Evolutionary conservation across 1,140 invertebrate genomes (phyloP).

Genomic region (Piezodorus guildinii): DNA sequence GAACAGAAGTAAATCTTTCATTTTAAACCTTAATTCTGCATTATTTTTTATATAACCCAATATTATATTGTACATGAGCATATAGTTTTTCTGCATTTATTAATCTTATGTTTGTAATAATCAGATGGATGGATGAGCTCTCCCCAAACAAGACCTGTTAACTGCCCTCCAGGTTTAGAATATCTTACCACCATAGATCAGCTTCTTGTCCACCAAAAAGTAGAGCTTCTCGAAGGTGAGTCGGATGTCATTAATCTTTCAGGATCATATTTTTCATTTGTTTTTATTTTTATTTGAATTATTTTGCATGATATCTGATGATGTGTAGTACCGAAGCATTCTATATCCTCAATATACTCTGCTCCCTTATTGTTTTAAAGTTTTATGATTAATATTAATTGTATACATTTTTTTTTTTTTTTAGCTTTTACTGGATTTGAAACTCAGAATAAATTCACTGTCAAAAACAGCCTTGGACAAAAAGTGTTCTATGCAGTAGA

Average conservation of each 20-base stretch:
- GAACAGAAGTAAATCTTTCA: no score
- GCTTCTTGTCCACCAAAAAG: conserved; percentile 76
- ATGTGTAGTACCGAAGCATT: no score
- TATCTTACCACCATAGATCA: conserved; percentile 85
- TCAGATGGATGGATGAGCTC: conserved; percentile 72
- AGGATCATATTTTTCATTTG: neutral
- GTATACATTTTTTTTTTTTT: conserved; percentile 28
- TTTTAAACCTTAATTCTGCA: no score
- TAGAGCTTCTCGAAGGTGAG: conserved; percentile 69
- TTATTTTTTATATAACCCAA: no score
- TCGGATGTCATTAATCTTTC: conserved; percentile 2
- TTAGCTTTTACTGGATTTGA: conserved; percentile 71
- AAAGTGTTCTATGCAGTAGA: conserved; percentile 76
- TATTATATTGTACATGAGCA: no score
- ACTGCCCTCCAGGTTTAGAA: conserved; percentile 82
- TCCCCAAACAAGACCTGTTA: conserved; percentile 51
- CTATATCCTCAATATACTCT: no score
- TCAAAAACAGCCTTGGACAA: conserved; percentile 65
- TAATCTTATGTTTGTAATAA: neutral
- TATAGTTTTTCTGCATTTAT: neutral
- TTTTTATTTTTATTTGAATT: no score
- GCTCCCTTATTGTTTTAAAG: neutral
- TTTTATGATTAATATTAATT: neutral
- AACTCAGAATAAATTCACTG: conserved; percentile 77
- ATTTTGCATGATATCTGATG: no score